Percentiles rank a stretch among this genome's conserved stretches.
phyloP scores from a whole-genome alignment of 2,888 invertebrate genomes.

The Furcula furcula region DNA sequence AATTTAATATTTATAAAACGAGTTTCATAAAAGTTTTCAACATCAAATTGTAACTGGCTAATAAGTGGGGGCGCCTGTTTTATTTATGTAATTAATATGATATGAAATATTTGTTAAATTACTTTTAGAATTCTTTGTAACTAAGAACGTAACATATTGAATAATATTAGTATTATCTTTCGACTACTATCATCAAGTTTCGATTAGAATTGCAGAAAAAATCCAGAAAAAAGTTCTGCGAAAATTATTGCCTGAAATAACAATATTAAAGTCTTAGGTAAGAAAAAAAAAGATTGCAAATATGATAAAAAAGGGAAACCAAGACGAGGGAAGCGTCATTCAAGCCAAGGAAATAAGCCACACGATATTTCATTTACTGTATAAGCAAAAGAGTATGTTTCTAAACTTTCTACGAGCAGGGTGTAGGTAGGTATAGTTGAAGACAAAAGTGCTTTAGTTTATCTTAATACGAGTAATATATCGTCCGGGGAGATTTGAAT shows the following conservation, averaged over 20 bases:
- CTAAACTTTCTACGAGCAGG: neutral
- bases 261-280: slow-evolving; percentile 22
- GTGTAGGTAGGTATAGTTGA: slow-evolving; percentile 9
- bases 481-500: slow-evolving; percentile 15
- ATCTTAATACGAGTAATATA: slow-evolving; percentile 8
- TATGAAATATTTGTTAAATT: too few species aligned
- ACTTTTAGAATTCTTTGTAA: too few species aligned
- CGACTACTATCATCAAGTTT: too few species aligned
- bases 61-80: too few species aligned
- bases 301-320: slow-evolving; percentile 22
- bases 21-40: too few species aligned
- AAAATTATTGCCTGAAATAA: slow-evolving; percentile 20
- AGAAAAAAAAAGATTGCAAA: slow-evolving; percentile 14
- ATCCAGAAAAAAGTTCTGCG: too few species aligned
- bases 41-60: too few species aligned
- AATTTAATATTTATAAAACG: too few species aligned
- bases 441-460: slow-evolving; percentile 9
- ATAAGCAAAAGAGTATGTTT: slow-evolving; percentile 13
- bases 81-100: too few species aligned
- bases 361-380: slow-evolving; percentile 21
- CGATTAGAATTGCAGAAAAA: too few species aligned
- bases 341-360: slow-evolving; percentile 18
- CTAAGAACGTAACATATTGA: too few species aligned
- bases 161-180: too few species aligned
- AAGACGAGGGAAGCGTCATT: slow-evolving; percentile 11